Percentiles rank a stretch among this genome's conserved stretches.
Evolutionary conservation across 2,888 invertebrate species (phyloP).

Genomic region (Drosophila emarginata): DNA sequence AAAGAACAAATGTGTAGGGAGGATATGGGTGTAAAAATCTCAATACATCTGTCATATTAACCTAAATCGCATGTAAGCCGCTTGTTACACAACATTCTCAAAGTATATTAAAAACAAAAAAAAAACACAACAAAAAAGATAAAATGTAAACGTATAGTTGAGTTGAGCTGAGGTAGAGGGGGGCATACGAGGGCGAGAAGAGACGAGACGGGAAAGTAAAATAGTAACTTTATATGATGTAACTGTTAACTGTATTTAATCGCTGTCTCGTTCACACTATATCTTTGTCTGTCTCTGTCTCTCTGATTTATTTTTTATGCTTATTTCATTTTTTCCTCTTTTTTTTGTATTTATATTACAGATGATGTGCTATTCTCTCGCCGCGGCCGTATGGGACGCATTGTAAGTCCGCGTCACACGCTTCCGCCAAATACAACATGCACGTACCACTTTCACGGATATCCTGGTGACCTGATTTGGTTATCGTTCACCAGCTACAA

Average conservation of each 20-base stretch:
- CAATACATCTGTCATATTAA: constrained; percentile 63
- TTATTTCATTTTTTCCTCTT: constrained; percentile 20
- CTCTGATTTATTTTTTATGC: neutral
- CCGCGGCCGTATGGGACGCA: constrained; percentile 87
- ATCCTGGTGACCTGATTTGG: constrained; percentile 92
- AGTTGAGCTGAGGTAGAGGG: constrained; percentile 21
- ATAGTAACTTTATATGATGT: constrained; percentile 28
- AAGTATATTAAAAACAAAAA: constrained; percentile 62
- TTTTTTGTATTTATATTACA: constrained; percentile 58
- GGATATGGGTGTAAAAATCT: neutral
- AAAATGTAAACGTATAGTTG: neutral
- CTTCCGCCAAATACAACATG: constrained; percentile 93
- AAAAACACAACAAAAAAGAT: neutral
- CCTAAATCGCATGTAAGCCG: constrained; percentile 74
- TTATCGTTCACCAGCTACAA: constrained; percentile 93
- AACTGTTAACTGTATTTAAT: constrained; percentile 30
- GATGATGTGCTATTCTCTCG: constrained; percentile 84
- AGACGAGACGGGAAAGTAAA: constrained; percentile 2
- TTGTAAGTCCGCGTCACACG: constrained; percentile 92
- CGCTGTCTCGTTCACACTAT: constrained; percentile 6
- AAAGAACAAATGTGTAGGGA: neutral
- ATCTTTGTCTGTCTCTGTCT: neutral
- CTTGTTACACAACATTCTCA: constrained; percentile 70
- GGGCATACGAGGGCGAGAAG: neutral
- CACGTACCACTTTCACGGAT: constrained; percentile 92